Percentiles rank a stretch among this genome's conserved stretches.
phyloP scores from a whole-genome alignment of 2,888 invertebrate species.

The Drosophila glabriapex region DNA sequence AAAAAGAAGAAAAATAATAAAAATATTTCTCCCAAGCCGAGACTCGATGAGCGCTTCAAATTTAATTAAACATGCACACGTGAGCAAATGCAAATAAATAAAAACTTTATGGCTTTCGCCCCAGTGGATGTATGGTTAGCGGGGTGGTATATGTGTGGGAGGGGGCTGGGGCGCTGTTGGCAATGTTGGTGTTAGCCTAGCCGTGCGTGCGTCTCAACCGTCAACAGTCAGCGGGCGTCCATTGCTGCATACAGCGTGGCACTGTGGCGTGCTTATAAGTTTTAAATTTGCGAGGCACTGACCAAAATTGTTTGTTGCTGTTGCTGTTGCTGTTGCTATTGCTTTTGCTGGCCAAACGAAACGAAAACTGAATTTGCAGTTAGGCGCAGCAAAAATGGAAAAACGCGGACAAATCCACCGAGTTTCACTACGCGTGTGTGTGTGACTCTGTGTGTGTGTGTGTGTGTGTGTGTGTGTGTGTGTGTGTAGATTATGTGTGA shows the following conservation, averaged over 20 bases:
- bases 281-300: constrained; percentile 69
- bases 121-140: constrained; percentile 25
- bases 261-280: constrained; percentile 74
- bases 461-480: not conserved
- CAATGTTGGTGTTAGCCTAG: constrained; percentile 17
- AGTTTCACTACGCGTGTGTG: constrained; percentile 21
- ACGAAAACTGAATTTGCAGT: constrained; percentile 53
- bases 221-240: constrained; percentile 41
- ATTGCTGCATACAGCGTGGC: constrained; percentile 48
- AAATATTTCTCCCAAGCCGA: constrained; percentile 57
- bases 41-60: constrained; percentile 68
- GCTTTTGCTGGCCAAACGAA: constrained; percentile 30
- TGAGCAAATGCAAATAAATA: constrained; percentile 82
- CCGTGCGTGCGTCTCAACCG: constrained; percentile 75
- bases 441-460: constrained; percentile 1
- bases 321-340: constrained; percentile 12
- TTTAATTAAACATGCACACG: constrained; percentile 83
- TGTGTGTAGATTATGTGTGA: constrained; percentile 1
- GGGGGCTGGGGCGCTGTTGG: not conserved
- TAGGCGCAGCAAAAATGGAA: constrained; percentile 53
- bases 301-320: constrained; percentile 45
- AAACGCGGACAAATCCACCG: constrained; percentile 38
- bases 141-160: too few relatives aligned
- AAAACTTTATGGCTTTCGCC: constrained; percentile 78
- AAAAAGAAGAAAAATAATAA: not conserved